Evolutionary conservation across 2,888 invertebrate species (phyloP), one percentile per base, ranked within the genome.

Genomic region (Calameuta filiformis): DNA sequence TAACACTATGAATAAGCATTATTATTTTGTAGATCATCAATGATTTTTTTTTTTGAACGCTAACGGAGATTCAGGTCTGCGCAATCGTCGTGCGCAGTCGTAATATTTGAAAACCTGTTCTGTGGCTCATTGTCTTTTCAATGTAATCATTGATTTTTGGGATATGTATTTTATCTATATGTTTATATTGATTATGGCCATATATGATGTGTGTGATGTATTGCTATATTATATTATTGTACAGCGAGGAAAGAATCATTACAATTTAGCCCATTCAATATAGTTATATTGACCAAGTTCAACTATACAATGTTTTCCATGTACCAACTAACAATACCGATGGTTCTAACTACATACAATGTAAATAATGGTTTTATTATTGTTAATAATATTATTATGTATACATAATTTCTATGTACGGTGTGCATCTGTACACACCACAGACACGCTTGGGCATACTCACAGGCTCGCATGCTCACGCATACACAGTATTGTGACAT

Each of bases 301-400:
- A 85, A 87, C 84, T 88, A 88, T 88, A 88, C 87, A 88, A 85
- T 87, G 80, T 85, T 83, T 83, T 85, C 82, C 81, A 81, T 83
- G 80, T 87, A 85, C 81, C 82, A 84, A 79, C 84, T 84, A 87
- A 85, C 80, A 83, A 74, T 82, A 85, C 80, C 83, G 81, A 79
- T 80, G 82, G 85, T 86, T 81, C 80, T 88, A 88, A 82, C 81
- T 84, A 84, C 33, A 30, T 31, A 71, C 12, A 86, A 83, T 85
- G 84, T 83, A 83, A 82, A 81, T 83, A 76, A 81, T 82, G 79
- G 77, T 82, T 79, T 82, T 75, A 78, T 82, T 78, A 80, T 71
- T 34, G 71, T 56, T 56, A 56, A 56, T 56, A 56, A 78, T 80
- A 81, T 78, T 75, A 79, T 79, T 80, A 82, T 81, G 78, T 85